phyloP scores from a whole-genome alignment of 2,113 vertebrate species.

The Cinclus cinclus region DNA sequence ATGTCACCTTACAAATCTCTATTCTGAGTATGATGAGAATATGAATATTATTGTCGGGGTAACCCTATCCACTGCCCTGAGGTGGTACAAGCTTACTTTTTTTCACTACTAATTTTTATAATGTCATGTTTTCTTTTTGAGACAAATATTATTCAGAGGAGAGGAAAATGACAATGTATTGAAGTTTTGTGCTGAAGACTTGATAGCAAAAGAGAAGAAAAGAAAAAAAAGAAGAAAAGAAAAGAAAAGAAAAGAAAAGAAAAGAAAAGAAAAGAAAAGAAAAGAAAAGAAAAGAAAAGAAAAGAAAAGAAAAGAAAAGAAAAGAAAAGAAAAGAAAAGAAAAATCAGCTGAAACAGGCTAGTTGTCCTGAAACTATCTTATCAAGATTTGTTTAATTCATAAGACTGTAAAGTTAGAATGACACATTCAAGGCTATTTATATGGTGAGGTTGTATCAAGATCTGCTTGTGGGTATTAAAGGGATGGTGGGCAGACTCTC shows the following conservation, averaged over 20 bases:
- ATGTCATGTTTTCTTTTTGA: background rate
- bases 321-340: background rate
- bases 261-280: background rate
- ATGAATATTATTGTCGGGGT: background rate
- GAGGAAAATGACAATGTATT: background rate
- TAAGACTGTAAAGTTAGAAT: background rate
- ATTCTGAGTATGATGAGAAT: background rate
- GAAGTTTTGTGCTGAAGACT: background rate
- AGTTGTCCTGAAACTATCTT: background rate
- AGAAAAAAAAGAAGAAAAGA: background rate
- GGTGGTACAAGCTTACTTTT: background rate
- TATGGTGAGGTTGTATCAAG: background rate
- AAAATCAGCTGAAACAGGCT: background rate
- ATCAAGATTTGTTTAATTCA: background rate
- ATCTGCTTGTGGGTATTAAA: background rate
- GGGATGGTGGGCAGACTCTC: background rate
- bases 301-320: background rate
- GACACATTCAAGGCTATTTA: background rate
- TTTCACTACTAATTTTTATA: background rate
- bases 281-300: background rate
- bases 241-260: background rate
- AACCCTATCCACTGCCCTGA: background rate
- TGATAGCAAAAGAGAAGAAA: background rate
- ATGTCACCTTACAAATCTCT: background rate
- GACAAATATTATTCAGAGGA: background rate